Evolutionary conservation across 2,113 vertebrate genomes (phyloP).

Genomic region (Rousettus leschenaultii): DNA sequence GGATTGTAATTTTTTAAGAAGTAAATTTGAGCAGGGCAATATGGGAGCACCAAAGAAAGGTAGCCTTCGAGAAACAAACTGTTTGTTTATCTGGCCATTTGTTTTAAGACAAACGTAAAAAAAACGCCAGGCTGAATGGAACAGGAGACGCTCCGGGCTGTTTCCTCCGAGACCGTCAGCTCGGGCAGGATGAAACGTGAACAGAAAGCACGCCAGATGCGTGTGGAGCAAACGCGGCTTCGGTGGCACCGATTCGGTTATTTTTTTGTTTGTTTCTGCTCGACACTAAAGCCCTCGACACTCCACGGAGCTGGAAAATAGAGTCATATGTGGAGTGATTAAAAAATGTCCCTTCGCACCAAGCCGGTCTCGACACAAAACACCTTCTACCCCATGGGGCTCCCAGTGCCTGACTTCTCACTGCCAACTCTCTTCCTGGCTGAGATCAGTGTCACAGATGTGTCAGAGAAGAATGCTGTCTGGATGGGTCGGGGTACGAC

Average conservation of each 20-base stretch:
- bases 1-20: not conserved
- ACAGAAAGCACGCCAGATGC: not conserved
- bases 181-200: constrained; percentile 39
- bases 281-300: not conserved
- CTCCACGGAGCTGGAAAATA: constrained; percentile 26
- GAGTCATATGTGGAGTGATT: not conserved
- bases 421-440: constrained; percentile 37
- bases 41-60: not conserved
- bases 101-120: constrained; percentile 63
- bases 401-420: not conserved
- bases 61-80: constrained; percentile 21
- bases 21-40: constrained; percentile 34
- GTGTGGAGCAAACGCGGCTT: not conserved
- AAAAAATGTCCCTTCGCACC: not conserved
- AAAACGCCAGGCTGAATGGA: constrained; percentile 12
- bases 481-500: not conserved
- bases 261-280: not conserved
- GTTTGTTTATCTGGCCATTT: constrained; percentile 6
- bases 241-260: not conserved
- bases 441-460: constrained; percentile 39
- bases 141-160: constrained; percentile 18
- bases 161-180: constrained; percentile 48
- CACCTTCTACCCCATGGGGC: not conserved
- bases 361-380: not conserved
- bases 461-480: constrained; percentile 50